These are phyloP conservation scores for Zhuqinia jingwanae DNA, from an alignment of 2,888 invertebrate genomes.

Conservation along the genomic window DNA sequence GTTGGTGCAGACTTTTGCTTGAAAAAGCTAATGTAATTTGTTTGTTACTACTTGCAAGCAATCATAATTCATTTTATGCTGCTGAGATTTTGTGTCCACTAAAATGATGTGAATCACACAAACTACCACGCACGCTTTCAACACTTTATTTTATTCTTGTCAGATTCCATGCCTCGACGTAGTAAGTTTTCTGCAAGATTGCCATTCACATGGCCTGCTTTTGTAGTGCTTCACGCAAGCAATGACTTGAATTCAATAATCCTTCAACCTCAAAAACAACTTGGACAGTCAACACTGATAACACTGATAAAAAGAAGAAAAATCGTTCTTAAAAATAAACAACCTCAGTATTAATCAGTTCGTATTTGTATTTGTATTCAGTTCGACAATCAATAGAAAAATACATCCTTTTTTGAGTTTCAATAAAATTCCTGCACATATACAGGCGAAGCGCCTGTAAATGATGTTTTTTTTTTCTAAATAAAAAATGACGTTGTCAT, in stretches of 20 bases:
- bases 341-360: no score
- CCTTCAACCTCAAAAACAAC: no score
- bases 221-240: no score
- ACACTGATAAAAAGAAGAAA: no score
- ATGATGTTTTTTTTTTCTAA: no score
- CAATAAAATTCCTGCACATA: background rate
- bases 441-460: no score
- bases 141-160: conserved; percentile 27
- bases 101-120: conserved; percentile 33
- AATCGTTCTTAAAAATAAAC: no score
- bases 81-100: conserved; percentile 7
- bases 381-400: background rate
- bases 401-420: conserved; percentile 7
- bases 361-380: no score
- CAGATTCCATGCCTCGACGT: conserved; percentile 5
- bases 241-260: no score
- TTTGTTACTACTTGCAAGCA: background rate
- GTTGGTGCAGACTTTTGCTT: background rate
- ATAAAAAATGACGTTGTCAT: no score
- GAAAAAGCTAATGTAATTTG: background rate
- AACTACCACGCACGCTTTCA: conserved; percentile 2
- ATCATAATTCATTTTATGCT: background rate
- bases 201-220: background rate
- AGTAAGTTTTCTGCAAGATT: background rate
- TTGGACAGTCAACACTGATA: no score